phyloP scores from a whole-genome alignment of 2,888 invertebrate genomes.

The Polymixis flavicincta region DNA sequence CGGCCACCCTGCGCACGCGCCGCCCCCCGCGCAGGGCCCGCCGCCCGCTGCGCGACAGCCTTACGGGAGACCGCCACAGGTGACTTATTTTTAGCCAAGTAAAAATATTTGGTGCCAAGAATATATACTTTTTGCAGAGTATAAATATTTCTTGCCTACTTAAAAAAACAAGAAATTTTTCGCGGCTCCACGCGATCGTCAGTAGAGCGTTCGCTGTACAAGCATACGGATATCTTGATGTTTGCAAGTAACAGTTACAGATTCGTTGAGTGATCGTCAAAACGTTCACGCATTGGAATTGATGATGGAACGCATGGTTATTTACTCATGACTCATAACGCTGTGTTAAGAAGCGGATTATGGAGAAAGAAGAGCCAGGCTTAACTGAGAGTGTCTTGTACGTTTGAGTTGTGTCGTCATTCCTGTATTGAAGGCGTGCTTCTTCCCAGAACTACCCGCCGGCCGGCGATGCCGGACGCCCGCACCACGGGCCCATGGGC shows the following conservation, averaged over 20 bases:
- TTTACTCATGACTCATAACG: background rate
- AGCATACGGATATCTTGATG: too few species aligned
- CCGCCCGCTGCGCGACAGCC: slow-evolving; percentile 87
- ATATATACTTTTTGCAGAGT: background rate
- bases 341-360: background rate
- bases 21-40: slow-evolving; percentile 93
- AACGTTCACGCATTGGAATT: background rate
- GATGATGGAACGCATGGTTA: background rate
- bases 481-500: slow-evolving; percentile 67
- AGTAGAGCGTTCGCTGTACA: too few species aligned
- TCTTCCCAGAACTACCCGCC: slow-evolving; percentile 74
- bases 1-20: slow-evolving; percentile 91
- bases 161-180: background rate
- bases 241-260: too few species aligned
- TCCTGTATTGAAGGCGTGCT: background rate
- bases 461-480: slow-evolving; percentile 69
- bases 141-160: background rate
- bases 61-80: slow-evolving; percentile 92
- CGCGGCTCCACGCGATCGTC: too few species aligned
- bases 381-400: background rate
- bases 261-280: background rate
- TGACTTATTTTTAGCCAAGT: slow-evolving; percentile 55
- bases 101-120: background rate
- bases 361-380: background rate
- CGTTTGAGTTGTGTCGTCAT: background rate